phyloP scores from a whole-genome alignment of 2,888 invertebrate species.

The Clusia tigrina region DNA sequence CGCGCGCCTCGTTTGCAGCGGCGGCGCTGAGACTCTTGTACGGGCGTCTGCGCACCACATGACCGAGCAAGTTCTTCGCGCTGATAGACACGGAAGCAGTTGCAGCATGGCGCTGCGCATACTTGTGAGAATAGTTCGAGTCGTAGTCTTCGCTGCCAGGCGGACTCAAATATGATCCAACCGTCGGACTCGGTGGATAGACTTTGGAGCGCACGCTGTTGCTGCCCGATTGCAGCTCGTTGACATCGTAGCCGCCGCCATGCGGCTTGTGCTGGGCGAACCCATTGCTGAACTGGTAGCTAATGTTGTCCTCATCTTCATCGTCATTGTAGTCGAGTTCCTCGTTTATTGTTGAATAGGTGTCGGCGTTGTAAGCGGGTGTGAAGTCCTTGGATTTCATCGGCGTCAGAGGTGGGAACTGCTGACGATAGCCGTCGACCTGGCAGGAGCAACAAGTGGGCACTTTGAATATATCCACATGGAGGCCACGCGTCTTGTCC shows the following conservation, averaged over 20 bases:
- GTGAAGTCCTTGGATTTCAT: constrained; percentile 52
- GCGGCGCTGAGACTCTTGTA: constrained; percentile 45
- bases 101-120: constrained; percentile 11
- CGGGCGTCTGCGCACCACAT: constrained; percentile 35
- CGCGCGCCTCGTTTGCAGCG: constrained; percentile 48
- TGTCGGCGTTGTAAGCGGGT: constrained; percentile 40
- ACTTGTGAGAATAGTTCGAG: constrained; percentile 39
- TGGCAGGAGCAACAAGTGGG: constrained; percentile 86
- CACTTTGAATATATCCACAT: constrained; percentile 85
- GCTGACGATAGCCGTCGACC: constrained; percentile 77
- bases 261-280: constrained; percentile 31
- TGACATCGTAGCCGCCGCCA: constrained; percentile 42
- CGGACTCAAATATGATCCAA: constrained; percentile 60
- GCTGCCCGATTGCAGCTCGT: constrained; percentile 48
- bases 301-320: constrained; percentile 52
- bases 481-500: constrained; percentile 80
- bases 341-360: constrained; percentile 52
- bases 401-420: constrained; percentile 69
- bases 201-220: constrained; percentile 51
- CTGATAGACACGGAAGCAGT: neutral
- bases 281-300: constrained; percentile 34
- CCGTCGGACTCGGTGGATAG: constrained; percentile 46
- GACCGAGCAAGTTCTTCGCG: constrained; percentile 21
- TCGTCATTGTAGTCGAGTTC: constrained; percentile 56
- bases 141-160: constrained; percentile 50